These are phyloP conservation scores for Crotalus adamanteus DNA, from an alignment of 2,797 vertebrate genomes.

Conservation along the genomic window DNA sequence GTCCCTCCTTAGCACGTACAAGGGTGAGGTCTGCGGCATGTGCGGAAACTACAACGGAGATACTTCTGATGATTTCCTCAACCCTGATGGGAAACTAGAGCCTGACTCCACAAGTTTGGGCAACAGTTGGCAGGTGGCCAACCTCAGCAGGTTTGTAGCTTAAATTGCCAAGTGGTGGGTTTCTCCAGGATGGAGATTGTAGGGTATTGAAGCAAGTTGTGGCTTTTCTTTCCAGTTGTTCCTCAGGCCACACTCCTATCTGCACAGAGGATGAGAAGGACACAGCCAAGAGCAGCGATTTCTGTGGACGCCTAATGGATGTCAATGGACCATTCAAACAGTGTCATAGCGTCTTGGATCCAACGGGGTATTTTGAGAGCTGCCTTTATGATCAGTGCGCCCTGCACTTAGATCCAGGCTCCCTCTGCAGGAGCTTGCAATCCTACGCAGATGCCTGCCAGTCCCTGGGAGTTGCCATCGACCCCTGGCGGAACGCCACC, in stretches of 20 bases:
- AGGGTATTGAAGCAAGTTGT: not conserved
- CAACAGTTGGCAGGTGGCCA: slow-evolving; percentile 72
- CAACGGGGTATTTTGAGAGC: slow-evolving; percentile 51
- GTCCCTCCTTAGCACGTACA: slow-evolving; percentile 73
- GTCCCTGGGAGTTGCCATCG: slow-evolving; percentile 42
- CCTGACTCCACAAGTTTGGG: slow-evolving; percentile 59
- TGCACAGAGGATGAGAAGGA: slow-evolving; percentile 46
- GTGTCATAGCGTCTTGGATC: slow-evolving; percentile 66
- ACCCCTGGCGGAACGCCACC: slow-evolving; percentile 60
- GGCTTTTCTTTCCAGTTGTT: slow-evolving; percentile 27
- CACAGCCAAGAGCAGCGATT: slow-evolving; percentile 65
- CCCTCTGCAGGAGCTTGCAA: slow-evolving; percentile 64
- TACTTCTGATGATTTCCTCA: slow-evolving; percentile 72
- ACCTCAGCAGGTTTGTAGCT: not conserved
- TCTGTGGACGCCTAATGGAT: slow-evolving; percentile 77
- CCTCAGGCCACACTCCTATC: slow-evolving; percentile 33
- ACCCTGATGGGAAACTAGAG: slow-evolving; percentile 65
- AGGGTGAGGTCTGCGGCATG: slow-evolving; percentile 78
- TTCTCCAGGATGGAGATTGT: not conserved
- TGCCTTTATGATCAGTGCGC: slow-evolving; percentile 65
- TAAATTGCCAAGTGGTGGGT: not conserved
- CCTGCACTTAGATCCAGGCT: slow-evolving; percentile 31
- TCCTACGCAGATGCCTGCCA: slow-evolving; percentile 63
- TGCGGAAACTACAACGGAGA: slow-evolving; percentile 83
- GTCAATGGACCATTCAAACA: slow-evolving; percentile 71